Percentiles rank a stretch among this genome's conserved stretches.
These are phyloP conservation scores for Esox lucius DNA, from an alignment of 2,797 vertebrate species.

Conservation along the genomic window DNA sequence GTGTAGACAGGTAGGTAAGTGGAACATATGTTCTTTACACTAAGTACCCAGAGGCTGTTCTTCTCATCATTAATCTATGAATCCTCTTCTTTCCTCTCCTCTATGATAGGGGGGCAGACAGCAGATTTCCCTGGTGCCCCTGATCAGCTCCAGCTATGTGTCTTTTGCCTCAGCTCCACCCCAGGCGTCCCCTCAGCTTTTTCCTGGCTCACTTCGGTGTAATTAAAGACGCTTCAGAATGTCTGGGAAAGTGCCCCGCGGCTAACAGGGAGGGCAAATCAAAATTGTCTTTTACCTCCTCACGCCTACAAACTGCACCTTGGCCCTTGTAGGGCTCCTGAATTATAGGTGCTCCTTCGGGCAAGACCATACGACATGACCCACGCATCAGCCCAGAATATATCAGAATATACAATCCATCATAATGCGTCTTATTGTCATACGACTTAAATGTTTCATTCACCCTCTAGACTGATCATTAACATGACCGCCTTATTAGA, in stretches of 20 bases:
- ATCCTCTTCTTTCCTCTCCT: conserved; percentile 40
- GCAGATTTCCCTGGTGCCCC: conserved; percentile 71
- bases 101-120: conserved; percentile 56
- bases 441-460: no score
- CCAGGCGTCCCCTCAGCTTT: conserved; percentile 70
- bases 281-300: conserved; percentile 59
- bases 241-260: conserved; percentile 68
- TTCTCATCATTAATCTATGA: conserved; percentile 71
- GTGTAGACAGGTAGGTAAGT: background rate
- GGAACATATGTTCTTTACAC: conserved; percentile 47
- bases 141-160: conserved; percentile 63
- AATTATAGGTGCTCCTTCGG: conserved; percentile 56
- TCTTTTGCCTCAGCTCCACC: conserved; percentile 53
- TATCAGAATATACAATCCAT: background rate
- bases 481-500: conserved; percentile 22
- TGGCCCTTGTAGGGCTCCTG: conserved; percentile 54
- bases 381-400: no score
- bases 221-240: conserved; percentile 69
- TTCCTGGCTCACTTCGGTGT: conserved; percentile 70
- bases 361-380: background rate
- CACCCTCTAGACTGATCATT: conserved; percentile 5
- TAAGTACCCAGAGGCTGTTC: conserved; percentile 55
- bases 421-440: background rate
- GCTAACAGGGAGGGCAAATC: conserved; percentile 69
- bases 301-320: conserved; percentile 50